Base-by-base conservation (phyloP, 2,113 vertebrate species). In the Rattus rattus region DNA sequence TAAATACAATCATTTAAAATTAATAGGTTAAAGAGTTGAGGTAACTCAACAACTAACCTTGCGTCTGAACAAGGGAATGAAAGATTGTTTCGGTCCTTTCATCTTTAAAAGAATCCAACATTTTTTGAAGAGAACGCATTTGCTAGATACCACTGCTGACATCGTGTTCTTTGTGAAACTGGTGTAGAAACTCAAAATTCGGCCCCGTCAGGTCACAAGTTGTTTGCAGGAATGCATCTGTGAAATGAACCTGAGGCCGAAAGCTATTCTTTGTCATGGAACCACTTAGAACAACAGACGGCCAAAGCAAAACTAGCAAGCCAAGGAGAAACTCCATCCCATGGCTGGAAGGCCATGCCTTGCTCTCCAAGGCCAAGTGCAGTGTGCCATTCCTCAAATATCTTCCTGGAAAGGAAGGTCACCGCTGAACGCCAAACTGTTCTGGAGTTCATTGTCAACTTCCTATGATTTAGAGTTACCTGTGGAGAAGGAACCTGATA, bases 1-100 rank as follows among this genome's bases (percentile, higher is more conserved):
- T 88, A 72, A 72, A 54, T 92, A 47, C 61, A 94, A 84, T 85
- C 85, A 11, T 80, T 85, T 92, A 54, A 94, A 88, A 52, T 39
- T 90, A 70, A 59, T n/a, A 80, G 76, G 47, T 39, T 52, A 96
- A 92, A 88, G 12, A 22, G 56, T 73, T 77, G 81, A 81, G 70
- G n/a, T 56, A 72, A 94, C 88, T 65, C 22, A 84, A 43, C 33
- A 65, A 59, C 73, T 92, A 84, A 70, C 52, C 5, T 69, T n/a
- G 9, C 30, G n/a, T 91, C 54, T 72, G 16, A 87, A 39, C 61
- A 56, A 81, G 47, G 65, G 79, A 91, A 61, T 28, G 47, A 52
- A 49, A 83, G 89, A n/a, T 54, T 43, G 3, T 67, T 92, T 93
- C 56, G 7, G 5, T 67, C 83, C 47, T 54, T 10, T 20, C 69